These are phyloP conservation scores for Dasypus novemcinctus DNA, from an alignment of 2,113 vertebrate genomes.

Conservation along the genomic window DNA sequence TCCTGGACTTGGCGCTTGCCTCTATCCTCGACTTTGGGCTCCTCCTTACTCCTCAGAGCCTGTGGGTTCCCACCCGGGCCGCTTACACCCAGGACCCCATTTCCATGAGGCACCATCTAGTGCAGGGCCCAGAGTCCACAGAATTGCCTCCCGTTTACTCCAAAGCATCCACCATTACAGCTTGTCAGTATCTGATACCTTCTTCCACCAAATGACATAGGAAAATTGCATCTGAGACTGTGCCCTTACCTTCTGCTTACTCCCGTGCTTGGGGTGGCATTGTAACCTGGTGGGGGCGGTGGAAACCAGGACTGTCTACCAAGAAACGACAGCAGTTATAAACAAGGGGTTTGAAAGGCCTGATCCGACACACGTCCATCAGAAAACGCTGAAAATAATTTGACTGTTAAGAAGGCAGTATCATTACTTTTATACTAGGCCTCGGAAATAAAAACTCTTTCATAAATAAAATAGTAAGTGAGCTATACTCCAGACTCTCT, in stretches of 20 bases:
- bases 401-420: background rate
- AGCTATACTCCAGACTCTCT: background rate
- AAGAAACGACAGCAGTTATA: conserved; percentile 55
- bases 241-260: conserved; percentile 76
- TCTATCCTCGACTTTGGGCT: background rate
- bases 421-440: background rate
- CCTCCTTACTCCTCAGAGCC: background rate
- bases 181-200: background rate
- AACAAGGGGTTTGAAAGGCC: background rate
- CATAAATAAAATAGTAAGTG: background rate
- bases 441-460: background rate
- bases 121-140: background rate
- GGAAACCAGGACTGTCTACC: conserved; percentile 87
- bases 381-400: conserved; percentile 14
- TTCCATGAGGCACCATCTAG: background rate
- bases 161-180: background rate
- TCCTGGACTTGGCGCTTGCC: no score
- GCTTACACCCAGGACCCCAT: background rate
- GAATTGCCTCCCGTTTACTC: conserved; percentile 22
- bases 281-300: conserved; percentile 72
- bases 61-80: background rate
- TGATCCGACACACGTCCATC: background rate
- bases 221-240: fast-evolving
- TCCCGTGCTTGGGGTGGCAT: background rate
- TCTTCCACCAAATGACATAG: background rate